Conservation (phyloP, 1,140 invertebrate genomes). For the Drosophila kikkawai region DNA sequence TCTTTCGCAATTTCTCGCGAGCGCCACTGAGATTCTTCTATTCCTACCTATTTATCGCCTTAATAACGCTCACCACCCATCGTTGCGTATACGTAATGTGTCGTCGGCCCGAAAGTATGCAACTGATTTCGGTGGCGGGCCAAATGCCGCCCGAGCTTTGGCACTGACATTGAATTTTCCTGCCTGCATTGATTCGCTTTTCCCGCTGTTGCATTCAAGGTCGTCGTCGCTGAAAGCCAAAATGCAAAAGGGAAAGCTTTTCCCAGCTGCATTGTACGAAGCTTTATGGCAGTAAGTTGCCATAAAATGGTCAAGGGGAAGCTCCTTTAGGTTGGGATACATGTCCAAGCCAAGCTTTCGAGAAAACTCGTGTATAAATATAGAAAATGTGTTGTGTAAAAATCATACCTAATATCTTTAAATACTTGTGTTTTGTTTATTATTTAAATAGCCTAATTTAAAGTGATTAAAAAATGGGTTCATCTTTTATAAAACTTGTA, state of each 20-base stretch:
- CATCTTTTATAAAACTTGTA: not conserved
- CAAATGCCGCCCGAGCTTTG: slow-evolving; percentile 48
- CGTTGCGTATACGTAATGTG: slow-evolving; percentile 64
- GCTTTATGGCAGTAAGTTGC: slow-evolving; percentile 21
- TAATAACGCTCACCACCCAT: slow-evolving; percentile 36
- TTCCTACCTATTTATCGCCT: slow-evolving; percentile 25
- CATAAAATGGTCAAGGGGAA: slow-evolving; percentile 4
- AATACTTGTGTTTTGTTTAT: not conserved
- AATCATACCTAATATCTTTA: not conserved
- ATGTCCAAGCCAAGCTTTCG: slow-evolving; percentile 13
- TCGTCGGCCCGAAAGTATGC: slow-evolving; percentile 63
- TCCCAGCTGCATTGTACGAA: not conserved
- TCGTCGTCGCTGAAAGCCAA: slow-evolving; percentile 33
- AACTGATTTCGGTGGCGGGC: slow-evolving; percentile 30
- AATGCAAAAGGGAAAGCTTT: slow-evolving; percentile 32
- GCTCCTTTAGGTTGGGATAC: not conserved
- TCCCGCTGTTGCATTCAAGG: slow-evolving; percentile 47
- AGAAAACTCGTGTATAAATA: not conserved
- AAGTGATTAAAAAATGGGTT: no score
- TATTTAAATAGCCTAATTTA: not conserved
- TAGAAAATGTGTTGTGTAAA: not conserved
- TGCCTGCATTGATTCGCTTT: slow-evolving; percentile 65
- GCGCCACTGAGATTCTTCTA: slow-evolving; percentile 1
- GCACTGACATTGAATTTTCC: slow-evolving; percentile 72
- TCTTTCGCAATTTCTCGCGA: slow-evolving; percentile 44